Evolutionary conservation across 2,888 invertebrate genomes (phyloP), one percentile per base, ranked within the genome.

Genomic region (Polydrusus tereticollis): DNA sequence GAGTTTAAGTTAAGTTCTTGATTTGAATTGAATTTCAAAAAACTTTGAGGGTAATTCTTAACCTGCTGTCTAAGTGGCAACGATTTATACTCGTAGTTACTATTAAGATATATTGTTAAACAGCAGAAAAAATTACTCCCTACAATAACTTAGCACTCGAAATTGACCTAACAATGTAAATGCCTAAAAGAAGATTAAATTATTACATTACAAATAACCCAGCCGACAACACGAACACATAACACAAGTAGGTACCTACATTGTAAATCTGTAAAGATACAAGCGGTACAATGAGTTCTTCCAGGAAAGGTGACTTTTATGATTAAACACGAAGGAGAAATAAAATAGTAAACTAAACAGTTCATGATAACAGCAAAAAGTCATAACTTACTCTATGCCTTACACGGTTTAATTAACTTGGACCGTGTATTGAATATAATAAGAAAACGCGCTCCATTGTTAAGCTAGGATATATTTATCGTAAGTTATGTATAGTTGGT

Each of bases 271-370:
- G 52, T 10, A 55, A 16, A 55, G 52, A 55, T 55, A 55, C 52
- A 50, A 50, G 26, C n/a, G 18, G n/a, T 55, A 55, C 52, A 55
- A 55, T 29, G 23, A 16, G 16, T 16, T 20, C 62, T 73, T 64
- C 72, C 65, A 52, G 23, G 73, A 71, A 71, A 58, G 65, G 57
- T 55, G 21, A 66, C 67, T 70, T 59, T 67, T 69, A 75, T 73
- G 75, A 75, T 74, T 71, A 70, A 66, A 73, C 77, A 77, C 77
- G 77, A 73, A 77, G 74, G 63, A 65, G 69, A 77, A 74, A 77
- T 77, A 76, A 77, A 77, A 76, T 64, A 57, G 45, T 63, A 45
- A 72, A 71, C 66, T 70, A 69, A 73, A 60, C 73, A 64, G 73
- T 67, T 64, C 60, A 64, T 75, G 76, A 75, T 71, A 76, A 73